These are phyloP conservation scores for Macaca nemestrina DNA, from an alignment of 2,113 vertebrate species.

Conservation along the genomic window DNA sequence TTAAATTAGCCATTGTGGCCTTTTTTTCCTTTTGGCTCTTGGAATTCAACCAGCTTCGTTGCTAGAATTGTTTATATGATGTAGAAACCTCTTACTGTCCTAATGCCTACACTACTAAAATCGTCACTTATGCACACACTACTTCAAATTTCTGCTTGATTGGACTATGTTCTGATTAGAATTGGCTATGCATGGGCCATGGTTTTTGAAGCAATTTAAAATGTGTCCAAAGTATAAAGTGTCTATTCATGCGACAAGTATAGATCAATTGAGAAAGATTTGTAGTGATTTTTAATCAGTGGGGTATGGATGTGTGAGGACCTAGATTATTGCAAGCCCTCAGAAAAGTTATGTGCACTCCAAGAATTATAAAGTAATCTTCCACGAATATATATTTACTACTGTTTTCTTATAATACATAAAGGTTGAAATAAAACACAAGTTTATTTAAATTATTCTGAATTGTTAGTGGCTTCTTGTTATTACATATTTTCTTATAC, in stretches of 20 bases:
- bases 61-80: background rate
- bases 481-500: background rate
- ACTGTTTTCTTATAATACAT: background rate
- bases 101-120: background rate
- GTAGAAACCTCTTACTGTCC: background rate
- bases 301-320: background rate
- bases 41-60: background rate
- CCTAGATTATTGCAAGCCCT: background rate
- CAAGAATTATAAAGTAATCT: background rate
- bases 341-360: background rate
- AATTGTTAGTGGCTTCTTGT: background rate
- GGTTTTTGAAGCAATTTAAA: background rate
- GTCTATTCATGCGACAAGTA: background rate
- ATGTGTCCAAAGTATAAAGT: background rate
- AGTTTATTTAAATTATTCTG: background rate
- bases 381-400: background rate
- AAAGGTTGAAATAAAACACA: background rate
- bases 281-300: background rate
- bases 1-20: background rate
- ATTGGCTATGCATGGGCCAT: background rate
- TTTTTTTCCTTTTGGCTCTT: background rate
- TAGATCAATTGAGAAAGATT: background rate
- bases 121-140: background rate
- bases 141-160: conserved; percentile 23
- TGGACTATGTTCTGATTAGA: background rate